Conservation (phyloP, 1,140 invertebrate species). For the Drosophila insularis region DNA sequence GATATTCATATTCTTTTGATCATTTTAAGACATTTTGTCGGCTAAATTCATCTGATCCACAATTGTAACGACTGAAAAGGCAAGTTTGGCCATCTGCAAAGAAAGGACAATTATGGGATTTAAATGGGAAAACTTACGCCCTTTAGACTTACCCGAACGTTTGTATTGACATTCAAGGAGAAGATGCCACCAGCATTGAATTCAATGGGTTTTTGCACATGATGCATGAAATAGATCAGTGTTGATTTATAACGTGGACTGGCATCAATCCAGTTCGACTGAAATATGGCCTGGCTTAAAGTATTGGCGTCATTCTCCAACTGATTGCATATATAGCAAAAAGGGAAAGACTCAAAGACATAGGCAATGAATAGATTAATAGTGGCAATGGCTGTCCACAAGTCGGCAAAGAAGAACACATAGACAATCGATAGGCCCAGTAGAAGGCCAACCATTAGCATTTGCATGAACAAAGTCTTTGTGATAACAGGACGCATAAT, state of each 20-base stretch:
- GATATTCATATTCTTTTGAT: no score
- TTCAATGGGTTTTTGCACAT: conserved; percentile 30
- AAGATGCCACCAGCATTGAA: conserved; percentile 41
- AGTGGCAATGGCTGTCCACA: conserved; percentile 12
- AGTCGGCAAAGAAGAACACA: conserved; percentile 29
- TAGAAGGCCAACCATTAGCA: conserved; percentile 26
- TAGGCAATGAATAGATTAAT: conserved; percentile 17
- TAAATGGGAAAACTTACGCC: neutral
- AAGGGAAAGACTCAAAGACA: conserved; percentile 37
- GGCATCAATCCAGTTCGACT: conserved; percentile 36
- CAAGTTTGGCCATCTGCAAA: conserved; percentile 45
- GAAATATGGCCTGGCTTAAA: conserved; percentile 22
- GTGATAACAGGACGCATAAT: conserved; percentile 36
- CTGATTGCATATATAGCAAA: conserved; percentile 36
- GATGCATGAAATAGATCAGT: conserved; percentile 34
- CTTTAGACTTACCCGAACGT: conserved; percentile 22
- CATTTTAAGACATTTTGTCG: conserved; percentile 28
- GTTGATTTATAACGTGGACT: conserved; percentile 27
- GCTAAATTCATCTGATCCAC: conserved; percentile 33
- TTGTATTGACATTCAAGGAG: conserved; percentile 31
- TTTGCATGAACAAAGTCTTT: conserved; percentile 36
- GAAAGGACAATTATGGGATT: no score
- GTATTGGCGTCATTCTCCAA: conserved; percentile 15
- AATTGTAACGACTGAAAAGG: conserved; percentile 44
- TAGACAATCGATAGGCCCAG: conserved; percentile 31